These are phyloP conservation scores for Philereme vetulata DNA, from an alignment of 2,888 invertebrate genomes.

Conservation along the genomic window DNA sequence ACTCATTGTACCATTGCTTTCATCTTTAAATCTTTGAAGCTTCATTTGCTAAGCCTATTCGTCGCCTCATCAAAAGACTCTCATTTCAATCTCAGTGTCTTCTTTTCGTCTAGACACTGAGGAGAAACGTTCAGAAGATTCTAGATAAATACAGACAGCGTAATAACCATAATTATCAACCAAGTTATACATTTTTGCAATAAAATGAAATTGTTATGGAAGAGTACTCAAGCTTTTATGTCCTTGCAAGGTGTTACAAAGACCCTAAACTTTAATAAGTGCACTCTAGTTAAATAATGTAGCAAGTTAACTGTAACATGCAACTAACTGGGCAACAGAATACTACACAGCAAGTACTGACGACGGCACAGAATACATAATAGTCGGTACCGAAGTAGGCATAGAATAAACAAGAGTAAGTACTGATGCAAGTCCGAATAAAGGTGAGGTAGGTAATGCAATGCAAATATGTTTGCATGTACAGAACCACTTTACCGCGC, in stretches of 20 bases:
- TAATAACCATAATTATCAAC: too few species aligned
- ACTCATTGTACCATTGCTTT: too few species aligned
- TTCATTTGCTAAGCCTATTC: too few species aligned
- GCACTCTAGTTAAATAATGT: constrained; percentile 15
- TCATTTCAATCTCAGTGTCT: too few species aligned
- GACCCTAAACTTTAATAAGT: not conserved
- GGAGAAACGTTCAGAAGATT: too few species aligned
- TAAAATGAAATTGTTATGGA: too few species aligned
- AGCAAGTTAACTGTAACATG: constrained; percentile 24
- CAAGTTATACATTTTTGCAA: too few species aligned
- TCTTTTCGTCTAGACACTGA: too few species aligned
- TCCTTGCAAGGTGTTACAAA: constrained; percentile 4
- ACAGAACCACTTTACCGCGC: constrained; percentile 54
- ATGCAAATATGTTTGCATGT: constrained; percentile 68
- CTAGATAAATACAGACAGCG: too few species aligned
- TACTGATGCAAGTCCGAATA: constrained; percentile 35
- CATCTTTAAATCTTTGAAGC: too few species aligned
- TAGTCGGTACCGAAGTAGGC: constrained; percentile 26
- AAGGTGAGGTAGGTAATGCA: constrained; percentile 60
- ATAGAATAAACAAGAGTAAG: constrained; percentile 8
- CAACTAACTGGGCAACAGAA: constrained; percentile 13
- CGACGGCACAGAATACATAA: constrained; percentile 7
- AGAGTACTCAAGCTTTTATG: not conserved
- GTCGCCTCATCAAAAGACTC: too few species aligned
- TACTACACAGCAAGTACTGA: not conserved